phyloP scores from a whole-genome alignment of 2,888 invertebrate species.

The Lasioglossum vierecki region DNA sequence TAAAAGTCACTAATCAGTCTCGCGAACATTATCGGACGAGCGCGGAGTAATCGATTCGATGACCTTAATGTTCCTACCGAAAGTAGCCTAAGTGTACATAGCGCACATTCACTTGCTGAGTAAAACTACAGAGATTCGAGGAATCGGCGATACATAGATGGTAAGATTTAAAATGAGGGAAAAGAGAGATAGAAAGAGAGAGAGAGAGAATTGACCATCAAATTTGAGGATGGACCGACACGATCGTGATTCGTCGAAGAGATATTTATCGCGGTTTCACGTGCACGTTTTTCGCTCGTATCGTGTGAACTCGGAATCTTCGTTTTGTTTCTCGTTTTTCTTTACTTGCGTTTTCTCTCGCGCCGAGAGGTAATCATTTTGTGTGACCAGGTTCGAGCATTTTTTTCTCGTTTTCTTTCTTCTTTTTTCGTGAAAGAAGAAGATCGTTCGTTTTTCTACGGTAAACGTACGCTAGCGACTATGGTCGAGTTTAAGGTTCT shows the following conservation, averaged over 20 bases:
- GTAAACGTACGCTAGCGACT: constrained; percentile 45
- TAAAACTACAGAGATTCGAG: constrained; percentile 22
- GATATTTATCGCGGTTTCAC: constrained; percentile 17
- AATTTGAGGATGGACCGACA: not conserved
- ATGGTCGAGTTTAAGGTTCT: constrained; percentile 53
- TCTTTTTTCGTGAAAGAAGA: not conserved
- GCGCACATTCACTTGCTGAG: constrained; percentile 60
- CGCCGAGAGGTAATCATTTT: not conserved
- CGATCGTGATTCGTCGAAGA: not conserved
- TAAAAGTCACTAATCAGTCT: constrained; percentile 7
- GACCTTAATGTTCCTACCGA: constrained; percentile 72
- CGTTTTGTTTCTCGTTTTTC: constrained; percentile 15
- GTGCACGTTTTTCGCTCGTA: constrained; percentile 6
- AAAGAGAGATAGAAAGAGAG: not conserved
- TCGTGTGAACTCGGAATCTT: constrained; percentile 3
- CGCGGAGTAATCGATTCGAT: constrained; percentile 66
- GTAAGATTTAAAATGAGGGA: constrained; percentile 8
- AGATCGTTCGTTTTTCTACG: constrained; percentile 52
- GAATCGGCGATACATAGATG: constrained; percentile 27
- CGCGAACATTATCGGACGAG: constrained; percentile 43
- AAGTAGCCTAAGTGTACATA: constrained; percentile 73
- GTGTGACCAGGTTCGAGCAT: constrained; percentile 43
- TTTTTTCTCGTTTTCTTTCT: not conserved
- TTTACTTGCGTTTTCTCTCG: constrained; percentile 10
- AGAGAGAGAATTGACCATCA: not conserved